Evolutionary conservation across 64 coral and sea anemone species (phyloP).

Genomic region (Porites lutea): DNA sequence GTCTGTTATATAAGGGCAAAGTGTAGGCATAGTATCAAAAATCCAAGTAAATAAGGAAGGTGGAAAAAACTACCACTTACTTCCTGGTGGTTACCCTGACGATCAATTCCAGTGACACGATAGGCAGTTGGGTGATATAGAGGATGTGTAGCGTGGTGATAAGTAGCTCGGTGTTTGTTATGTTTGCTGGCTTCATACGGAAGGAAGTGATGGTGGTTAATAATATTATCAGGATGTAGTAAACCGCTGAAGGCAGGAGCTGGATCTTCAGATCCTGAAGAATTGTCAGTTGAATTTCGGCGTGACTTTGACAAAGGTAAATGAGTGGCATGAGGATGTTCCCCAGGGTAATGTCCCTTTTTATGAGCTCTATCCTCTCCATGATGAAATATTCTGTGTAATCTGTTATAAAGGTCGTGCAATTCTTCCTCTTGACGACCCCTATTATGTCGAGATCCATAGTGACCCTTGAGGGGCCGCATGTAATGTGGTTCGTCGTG

Average conservation of each 20-base stretch:
- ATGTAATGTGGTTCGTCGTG: slow-evolving; percentile 20
- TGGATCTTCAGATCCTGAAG: neutral
- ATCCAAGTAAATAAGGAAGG: neutral
- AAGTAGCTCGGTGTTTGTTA: neutral
- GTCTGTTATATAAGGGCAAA: too few relatives aligned
- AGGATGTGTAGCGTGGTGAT: neutral
- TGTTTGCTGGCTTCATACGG: slow-evolving; percentile 78
- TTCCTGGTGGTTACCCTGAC: slow-evolving; percentile 36
- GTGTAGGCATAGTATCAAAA: too few relatives aligned
- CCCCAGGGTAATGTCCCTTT: neutral
- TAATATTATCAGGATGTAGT: slow-evolving; percentile 86
- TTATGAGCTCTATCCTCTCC: neutral
- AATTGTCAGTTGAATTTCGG: neutral
- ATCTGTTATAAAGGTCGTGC: slow-evolving; percentile 14
- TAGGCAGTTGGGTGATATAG: neutral
- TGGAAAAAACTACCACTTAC: slow-evolving; percentile 30
- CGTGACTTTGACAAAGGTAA: neutral
- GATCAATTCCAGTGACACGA: slow-evolving; percentile 4
- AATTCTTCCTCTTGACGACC: slow-evolving; percentile 4
- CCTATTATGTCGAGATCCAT: slow-evolving; percentile 33
- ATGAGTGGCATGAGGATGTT: slow-evolving; percentile 21
- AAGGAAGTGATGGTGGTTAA: slow-evolving; percentile 89
- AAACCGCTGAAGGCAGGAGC: slow-evolving; percentile 46
- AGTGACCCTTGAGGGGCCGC: slow-evolving; percentile 14
- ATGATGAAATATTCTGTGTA: slow-evolving; percentile 4